Percentiles rank a stretch among this genome's conserved stretches.
phyloP scores from a whole-genome alignment of 1,140 invertebrate genomes.

The Marisa cornuarietis region DNA sequence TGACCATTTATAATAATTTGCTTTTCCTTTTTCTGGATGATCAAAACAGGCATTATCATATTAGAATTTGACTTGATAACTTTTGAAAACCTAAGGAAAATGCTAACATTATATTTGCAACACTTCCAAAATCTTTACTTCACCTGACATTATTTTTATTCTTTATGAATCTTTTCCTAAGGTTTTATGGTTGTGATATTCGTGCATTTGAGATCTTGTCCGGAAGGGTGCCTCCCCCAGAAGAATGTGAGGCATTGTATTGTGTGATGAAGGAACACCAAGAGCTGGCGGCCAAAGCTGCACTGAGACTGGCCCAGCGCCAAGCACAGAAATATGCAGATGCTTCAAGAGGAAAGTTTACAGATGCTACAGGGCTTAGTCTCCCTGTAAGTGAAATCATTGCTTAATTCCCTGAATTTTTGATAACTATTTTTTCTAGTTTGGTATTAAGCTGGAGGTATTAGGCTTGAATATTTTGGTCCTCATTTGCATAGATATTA shows the following conservation, averaged over 20 bases:
- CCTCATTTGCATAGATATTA: no score
- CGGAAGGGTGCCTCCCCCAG: slow-evolving; percentile 50
- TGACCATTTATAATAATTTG: no score
- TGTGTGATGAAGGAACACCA: slow-evolving; percentile 51
- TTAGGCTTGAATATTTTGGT: no score
- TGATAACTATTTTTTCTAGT: no score
- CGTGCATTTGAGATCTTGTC: slow-evolving; percentile 53
- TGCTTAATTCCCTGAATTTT: no score
- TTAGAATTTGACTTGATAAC: no score
- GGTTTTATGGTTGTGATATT: slow-evolving; percentile 58
- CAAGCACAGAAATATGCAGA: slow-evolving; percentile 40
- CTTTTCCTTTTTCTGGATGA: no score
- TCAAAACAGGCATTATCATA: no score
- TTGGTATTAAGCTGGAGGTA: no score
- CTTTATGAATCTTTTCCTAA: slow-evolving; percentile 24
- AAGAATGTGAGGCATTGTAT: slow-evolving; percentile 54
- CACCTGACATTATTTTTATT: background rate
- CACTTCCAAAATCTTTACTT: background rate
- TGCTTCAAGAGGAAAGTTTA: slow-evolving; percentile 13
- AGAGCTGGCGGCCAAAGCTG: slow-evolving; percentile 39
- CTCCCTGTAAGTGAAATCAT: slow-evolving; percentile 19
- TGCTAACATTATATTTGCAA: background rate
- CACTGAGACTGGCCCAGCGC: slow-evolving; percentile 43
- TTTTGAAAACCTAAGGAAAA: no score
- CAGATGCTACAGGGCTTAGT: slow-evolving; percentile 19